Conservation (phyloP, 2,113 vertebrate species). For the Anser brachyrhynchus region DNA sequence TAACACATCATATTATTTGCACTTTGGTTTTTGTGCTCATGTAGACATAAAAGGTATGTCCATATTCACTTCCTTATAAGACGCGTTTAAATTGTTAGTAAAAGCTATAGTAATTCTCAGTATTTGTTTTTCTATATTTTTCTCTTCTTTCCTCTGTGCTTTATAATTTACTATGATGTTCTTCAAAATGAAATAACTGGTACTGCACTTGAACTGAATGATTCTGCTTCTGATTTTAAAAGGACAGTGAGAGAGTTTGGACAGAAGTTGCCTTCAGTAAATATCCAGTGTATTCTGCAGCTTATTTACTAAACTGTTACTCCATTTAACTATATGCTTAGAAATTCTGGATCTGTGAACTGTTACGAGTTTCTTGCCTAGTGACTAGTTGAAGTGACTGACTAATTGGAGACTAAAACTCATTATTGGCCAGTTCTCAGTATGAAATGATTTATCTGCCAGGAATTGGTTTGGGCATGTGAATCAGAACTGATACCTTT, state of each 20-base stretch:
- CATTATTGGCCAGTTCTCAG: background rate
- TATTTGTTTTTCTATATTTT: background rate
- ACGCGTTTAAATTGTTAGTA: background rate
- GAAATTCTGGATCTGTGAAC: background rate
- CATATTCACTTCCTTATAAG: rapidly evolving
- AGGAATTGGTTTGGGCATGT: background rate
- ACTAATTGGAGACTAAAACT: background rate
- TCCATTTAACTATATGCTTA: background rate
- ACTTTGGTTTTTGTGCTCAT: background rate
- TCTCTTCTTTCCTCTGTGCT: background rate
- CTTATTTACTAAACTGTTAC: background rate
- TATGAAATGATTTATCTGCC: background rate
- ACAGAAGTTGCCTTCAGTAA: background rate
- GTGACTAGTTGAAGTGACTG: background rate
- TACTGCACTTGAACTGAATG: background rate
- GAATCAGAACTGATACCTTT: background rate
- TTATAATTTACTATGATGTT: background rate
- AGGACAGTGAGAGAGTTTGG: background rate
- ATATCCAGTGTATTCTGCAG: background rate
- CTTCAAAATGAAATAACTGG: background rate
- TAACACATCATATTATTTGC: background rate
- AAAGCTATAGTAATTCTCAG: background rate
- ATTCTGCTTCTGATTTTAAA: background rate
- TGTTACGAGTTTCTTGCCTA: background rate
- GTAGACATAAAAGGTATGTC: background rate